Percentiles rank a stretch among this genome's conserved stretches.
Conservation (phyloP, 2,113 vertebrate genomes). For the Sardina pilchardus region DNA sequence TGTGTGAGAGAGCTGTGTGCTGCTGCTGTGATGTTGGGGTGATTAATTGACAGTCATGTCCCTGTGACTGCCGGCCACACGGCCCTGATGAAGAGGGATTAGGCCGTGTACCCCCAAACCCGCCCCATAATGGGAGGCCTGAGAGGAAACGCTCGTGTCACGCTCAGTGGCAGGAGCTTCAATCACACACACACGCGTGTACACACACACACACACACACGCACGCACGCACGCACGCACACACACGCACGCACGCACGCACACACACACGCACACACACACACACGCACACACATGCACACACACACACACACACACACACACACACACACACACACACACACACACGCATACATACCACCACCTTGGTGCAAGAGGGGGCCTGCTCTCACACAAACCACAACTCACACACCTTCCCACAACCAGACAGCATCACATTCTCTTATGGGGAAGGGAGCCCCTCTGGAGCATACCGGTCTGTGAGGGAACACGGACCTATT, state of each 20-base stretch:
- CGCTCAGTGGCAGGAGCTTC: constrained; percentile 69
- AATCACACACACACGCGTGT: constrained; percentile 51
- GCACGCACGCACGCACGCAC: too few species aligned
- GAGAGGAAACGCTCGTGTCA: constrained; percentile 70
- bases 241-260: too few species aligned
- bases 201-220: too few species aligned
- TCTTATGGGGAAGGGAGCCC: neutral
- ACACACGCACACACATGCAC: too few species aligned
- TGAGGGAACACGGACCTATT: neutral
- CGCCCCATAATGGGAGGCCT: constrained; percentile 72
- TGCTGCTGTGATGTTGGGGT: constrained; percentile 46
- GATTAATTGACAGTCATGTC: constrained; percentile 78
- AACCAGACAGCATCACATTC: neutral
- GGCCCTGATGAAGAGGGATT: constrained; percentile 82
- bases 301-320: too few species aligned
- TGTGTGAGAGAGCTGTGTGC: constrained; percentile 47
- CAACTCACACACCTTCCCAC: neutral
- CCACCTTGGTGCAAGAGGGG: too few species aligned
- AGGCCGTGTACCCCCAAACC: constrained; percentile 68
- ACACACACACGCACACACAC: too few species aligned
- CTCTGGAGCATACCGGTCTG: neutral
- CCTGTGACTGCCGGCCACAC: constrained; percentile 72
- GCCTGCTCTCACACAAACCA: neutral
- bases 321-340: too few species aligned
- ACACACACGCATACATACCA: too few species aligned